These are phyloP conservation scores for Rhabdomys dilectus DNA, from an alignment of 2,113 vertebrate species.

Conservation along the genomic window DNA sequence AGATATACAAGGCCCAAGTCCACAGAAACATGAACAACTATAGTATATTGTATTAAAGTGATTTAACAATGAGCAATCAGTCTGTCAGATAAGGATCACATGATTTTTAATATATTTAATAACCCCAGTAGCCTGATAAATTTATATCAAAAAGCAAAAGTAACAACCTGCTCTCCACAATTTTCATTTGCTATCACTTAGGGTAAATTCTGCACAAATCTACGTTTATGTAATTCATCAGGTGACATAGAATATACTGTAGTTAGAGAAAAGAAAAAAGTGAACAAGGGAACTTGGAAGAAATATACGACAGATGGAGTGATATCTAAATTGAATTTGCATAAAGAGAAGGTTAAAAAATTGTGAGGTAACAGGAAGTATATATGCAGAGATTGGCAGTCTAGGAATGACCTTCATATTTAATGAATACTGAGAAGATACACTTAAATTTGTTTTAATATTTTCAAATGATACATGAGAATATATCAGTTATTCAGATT, in stretches of 20 bases:
- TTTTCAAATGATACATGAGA: not conserved
- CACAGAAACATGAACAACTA: not conserved
- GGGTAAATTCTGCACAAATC: not conserved
- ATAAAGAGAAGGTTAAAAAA: not conserved
- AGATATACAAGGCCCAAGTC: not conserved
- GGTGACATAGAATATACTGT: not conserved
- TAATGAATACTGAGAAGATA: not conserved
- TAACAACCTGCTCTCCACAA: too few relatives aligned
- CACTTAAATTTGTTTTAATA: not conserved
- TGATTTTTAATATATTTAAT: not conserved
- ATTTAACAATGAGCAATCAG: not conserved
- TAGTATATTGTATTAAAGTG: not conserved
- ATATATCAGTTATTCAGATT: not conserved
- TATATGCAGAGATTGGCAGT: not conserved
- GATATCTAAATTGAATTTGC: not conserved
- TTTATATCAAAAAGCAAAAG: not conserved
- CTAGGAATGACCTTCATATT: not conserved
- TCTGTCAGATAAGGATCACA: not conserved
- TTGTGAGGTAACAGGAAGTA: not conserved
- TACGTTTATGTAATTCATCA: not conserved
- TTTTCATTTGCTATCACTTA: not conserved
- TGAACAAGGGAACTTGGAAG: not conserved
- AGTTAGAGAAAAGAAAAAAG: not conserved
- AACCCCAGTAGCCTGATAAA: not conserved
- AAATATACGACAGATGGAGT: not conserved